phyloP scores from a whole-genome alignment of 2,888 invertebrate genomes.

The Calliopum simillimum region DNA sequence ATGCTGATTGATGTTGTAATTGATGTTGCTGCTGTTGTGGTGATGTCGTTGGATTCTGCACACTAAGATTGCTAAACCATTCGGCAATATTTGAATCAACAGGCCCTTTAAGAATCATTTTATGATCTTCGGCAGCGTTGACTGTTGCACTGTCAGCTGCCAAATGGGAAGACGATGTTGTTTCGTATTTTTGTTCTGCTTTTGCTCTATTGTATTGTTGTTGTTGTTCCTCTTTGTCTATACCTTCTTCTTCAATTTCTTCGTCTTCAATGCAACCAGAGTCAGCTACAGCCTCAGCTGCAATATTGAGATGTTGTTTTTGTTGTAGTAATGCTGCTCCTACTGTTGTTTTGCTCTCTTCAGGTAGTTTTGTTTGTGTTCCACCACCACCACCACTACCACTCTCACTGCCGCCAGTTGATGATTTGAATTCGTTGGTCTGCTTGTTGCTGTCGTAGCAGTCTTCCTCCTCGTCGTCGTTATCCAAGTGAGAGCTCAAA shows the following conservation, averaged over 20 bases:
- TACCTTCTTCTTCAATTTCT: constrained; percentile 38
- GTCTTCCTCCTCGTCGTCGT: constrained; percentile 28
- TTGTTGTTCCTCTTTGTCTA: constrained; percentile 33
- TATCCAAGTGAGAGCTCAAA: constrained; percentile 22
- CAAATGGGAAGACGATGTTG: constrained; percentile 13
- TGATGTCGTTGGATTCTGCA: constrained; percentile 60
- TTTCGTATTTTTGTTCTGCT: constrained; percentile 40
- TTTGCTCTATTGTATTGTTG: constrained; percentile 30
- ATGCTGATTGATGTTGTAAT: constrained; percentile 32
- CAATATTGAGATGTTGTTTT: constrained; percentile 8
- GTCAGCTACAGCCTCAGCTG: constrained; percentile 43
- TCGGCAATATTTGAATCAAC: constrained; percentile 73
- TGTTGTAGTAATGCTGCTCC: too few species aligned
- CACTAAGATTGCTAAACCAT: constrained; percentile 72
- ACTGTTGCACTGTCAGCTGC: constrained; percentile 29
- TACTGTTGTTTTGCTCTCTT: constrained; percentile 22
- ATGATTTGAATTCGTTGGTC: constrained; percentile 47
- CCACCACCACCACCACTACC: constrained; percentile 24
- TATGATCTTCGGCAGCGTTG: constrained; percentile 43
- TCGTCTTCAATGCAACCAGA: constrained; percentile 56
- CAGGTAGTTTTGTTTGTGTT: constrained; percentile 37
- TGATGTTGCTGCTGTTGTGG: constrained; percentile 29
- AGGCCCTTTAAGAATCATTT: constrained; percentile 77
- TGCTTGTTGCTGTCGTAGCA: constrained; percentile 28
- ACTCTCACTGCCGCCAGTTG: constrained; percentile 20